Conservation (phyloP, 2,888 invertebrate genomes). For the Caenorhabditis angaria region DNA sequence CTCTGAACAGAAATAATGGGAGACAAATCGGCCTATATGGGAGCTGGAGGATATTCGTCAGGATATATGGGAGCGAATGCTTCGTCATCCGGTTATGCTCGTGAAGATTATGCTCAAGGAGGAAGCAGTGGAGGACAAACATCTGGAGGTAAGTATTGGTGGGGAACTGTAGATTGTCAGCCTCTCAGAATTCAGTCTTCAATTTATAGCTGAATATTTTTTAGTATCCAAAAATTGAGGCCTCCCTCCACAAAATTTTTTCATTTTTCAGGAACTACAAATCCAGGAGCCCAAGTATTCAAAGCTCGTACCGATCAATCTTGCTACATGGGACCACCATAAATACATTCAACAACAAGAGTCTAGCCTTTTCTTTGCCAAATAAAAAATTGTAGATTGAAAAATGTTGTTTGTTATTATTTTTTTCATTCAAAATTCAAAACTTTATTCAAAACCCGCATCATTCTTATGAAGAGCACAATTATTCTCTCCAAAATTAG, state of each 20-base stretch:
- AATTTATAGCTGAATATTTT: too few species aligned
- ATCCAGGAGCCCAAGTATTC: constrained; percentile 33
- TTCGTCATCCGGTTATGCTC: constrained; percentile 18
- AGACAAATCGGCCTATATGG: constrained; percentile 27
- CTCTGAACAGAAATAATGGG: constrained; percentile 15
- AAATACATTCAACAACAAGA: constrained; percentile 8
- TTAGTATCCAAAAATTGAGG: too few species aligned
- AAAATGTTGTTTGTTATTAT: too few species aligned
- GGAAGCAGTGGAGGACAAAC: constrained; percentile 10
- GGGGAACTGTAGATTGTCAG: not conserved
- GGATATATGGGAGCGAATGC: constrained; percentile 27
- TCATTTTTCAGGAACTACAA: not conserved
- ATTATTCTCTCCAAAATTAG: too few species aligned
- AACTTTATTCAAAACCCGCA: too few species aligned
- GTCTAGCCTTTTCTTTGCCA: too few species aligned
- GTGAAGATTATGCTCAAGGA: constrained; percentile 18
- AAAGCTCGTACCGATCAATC: constrained; percentile 40
- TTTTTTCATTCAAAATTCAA: too few species aligned
- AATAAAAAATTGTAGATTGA: too few species aligned
- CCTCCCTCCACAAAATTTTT: too few species aligned
- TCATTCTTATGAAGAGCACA: too few species aligned
- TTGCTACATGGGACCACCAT: constrained; percentile 25
- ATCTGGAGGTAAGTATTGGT: not conserved
- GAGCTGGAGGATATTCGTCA: constrained; percentile 18
- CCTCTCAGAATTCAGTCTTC: too few species aligned